These are phyloP conservation scores for Pao palembangensis DNA, from an alignment of 2,113 vertebrate species.

Conservation along the genomic window DNA sequence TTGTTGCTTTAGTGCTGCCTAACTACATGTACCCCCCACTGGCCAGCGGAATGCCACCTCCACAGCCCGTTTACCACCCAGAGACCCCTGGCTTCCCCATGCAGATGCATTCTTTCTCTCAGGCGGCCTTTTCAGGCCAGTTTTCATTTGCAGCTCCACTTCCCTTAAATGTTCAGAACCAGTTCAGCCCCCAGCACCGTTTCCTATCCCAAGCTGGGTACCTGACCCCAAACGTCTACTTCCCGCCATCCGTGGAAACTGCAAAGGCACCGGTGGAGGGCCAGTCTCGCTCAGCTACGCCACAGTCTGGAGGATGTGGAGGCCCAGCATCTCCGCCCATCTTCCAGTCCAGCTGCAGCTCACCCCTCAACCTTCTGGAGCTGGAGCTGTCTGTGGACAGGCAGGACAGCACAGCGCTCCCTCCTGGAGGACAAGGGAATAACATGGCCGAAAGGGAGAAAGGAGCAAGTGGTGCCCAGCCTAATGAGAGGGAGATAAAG, in stretches of 20 bases:
- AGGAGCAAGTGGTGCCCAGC: conserved; percentile 40
- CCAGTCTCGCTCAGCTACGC: conserved; percentile 76
- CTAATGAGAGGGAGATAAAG: conserved; percentile 62
- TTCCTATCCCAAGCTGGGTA: conserved; percentile 42
- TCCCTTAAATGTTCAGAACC: conserved; percentile 44
- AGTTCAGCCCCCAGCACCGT: conserved; percentile 45
- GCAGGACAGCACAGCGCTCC: conserved; percentile 50
- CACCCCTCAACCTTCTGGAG: conserved; percentile 90
- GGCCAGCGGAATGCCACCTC: conserved; percentile 54
- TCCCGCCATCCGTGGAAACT: conserved; percentile 52
- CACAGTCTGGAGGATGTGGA: conserved; percentile 64
- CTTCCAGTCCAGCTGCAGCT: conserved; percentile 92
- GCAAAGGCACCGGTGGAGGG: conserved; percentile 62
- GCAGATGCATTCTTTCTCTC: conserved; percentile 44
- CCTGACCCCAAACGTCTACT: conserved; percentile 63
- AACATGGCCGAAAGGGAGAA: conserved; percentile 59
- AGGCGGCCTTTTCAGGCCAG: conserved; percentile 45
- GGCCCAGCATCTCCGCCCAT: conserved; percentile 78
- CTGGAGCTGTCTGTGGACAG: conserved; percentile 80
- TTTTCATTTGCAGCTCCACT: conserved; percentile 35
- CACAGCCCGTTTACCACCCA: conserved; percentile 66
- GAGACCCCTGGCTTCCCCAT: conserved; percentile 56
- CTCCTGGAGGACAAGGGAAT: conserved; percentile 45
- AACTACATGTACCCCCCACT: conserved; percentile 78
- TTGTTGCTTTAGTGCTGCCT: conserved; percentile 85